Conservation (phyloP, 2,113 vertebrate genomes). For the Rallus limicola region DNA sequence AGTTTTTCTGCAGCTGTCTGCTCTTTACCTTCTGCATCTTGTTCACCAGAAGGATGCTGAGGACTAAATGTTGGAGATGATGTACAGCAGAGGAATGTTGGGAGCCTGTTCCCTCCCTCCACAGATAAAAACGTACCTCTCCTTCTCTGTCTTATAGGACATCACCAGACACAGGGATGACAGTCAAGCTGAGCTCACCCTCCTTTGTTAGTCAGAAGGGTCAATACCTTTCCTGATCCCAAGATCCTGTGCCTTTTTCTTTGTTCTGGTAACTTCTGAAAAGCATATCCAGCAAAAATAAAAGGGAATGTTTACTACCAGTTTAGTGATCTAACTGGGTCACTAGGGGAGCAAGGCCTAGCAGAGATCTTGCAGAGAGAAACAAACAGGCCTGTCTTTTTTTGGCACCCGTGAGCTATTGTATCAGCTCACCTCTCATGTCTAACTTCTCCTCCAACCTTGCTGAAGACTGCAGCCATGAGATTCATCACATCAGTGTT, state of each 20-base stretch:
- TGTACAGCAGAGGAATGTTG: not conserved
- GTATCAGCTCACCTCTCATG: not conserved
- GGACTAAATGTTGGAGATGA: not conserved
- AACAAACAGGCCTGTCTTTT: not conserved
- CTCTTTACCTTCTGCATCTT: not conserved
- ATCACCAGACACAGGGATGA: not conserved
- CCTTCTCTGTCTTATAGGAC: not conserved
- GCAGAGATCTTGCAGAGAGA: not conserved
- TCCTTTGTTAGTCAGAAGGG: not conserved
- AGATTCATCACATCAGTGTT: not conserved
- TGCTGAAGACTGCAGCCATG: not conserved
- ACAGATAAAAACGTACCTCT: not conserved
- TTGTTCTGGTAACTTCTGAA: not conserved
- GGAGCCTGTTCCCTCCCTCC: not conserved
- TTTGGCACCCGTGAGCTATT: not conserved
- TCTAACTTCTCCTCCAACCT: not conserved
- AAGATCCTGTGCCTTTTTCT: not conserved
- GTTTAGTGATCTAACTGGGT: not conserved
- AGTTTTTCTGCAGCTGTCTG: not conserved
- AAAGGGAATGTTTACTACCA: not conserved
- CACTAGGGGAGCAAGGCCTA: not conserved
- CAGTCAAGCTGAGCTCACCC: not conserved
- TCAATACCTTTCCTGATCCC: not conserved
- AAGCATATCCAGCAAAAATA: not conserved
- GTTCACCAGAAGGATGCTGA: not conserved